phyloP scores from a whole-genome alignment of 92 coral and sea anemone species.

The Meandrina meandrites region DNA sequence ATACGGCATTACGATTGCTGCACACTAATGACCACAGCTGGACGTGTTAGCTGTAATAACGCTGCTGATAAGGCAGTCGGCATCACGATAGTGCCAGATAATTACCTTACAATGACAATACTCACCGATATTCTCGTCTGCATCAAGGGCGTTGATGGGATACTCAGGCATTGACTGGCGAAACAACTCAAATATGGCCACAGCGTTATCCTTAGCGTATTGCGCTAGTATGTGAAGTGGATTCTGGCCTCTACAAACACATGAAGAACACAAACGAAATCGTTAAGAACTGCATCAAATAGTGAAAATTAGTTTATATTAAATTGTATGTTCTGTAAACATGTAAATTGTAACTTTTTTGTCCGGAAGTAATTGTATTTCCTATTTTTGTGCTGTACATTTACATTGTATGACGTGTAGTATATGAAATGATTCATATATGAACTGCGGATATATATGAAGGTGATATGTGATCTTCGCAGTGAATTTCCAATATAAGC shows the following conservation, averaged over 20 bases:
- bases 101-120: too few relatives aligned
- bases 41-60: background rate
- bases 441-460: too few relatives aligned
- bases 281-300: background rate
- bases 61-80: background rate
- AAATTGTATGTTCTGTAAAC: too few relatives aligned
- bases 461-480: too few relatives aligned
- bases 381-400: too few relatives aligned
- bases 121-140: slow-evolving; percentile 80
- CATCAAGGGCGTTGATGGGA: slow-evolving; percentile 84
- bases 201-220: slow-evolving; percentile 93
- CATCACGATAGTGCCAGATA: background rate
- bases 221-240: slow-evolving; percentile 91
- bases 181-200: slow-evolving; percentile 84
- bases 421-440: too few relatives aligned
- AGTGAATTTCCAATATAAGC: too few relatives aligned
- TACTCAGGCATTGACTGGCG: slow-evolving; percentile 94
- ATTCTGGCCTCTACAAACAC: slow-evolving; percentile 78
- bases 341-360: too few relatives aligned
- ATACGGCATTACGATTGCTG: background rate
- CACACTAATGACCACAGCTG: too few relatives aligned
- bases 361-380: too few relatives aligned
- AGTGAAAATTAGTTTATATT: too few relatives aligned
- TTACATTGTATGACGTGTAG: too few relatives aligned
- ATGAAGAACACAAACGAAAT: background rate